These are phyloP conservation scores for Cossypha caffra DNA, from an alignment of 2,797 vertebrate genomes.

Conservation along the genomic window DNA sequence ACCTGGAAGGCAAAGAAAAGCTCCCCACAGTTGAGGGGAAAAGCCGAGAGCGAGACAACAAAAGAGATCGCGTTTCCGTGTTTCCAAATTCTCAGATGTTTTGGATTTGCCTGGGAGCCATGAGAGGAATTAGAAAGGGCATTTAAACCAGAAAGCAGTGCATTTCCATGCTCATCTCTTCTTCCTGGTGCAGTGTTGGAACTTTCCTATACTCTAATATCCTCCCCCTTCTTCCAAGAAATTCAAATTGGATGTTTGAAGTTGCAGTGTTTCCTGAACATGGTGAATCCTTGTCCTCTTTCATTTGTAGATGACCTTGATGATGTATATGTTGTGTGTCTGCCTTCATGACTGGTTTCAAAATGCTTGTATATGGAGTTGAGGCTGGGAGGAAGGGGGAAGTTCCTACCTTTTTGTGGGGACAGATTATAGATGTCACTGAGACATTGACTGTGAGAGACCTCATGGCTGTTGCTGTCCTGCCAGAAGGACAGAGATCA, in stretches of 20 bases:
- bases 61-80: neutral
- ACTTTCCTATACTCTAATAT: conserved; percentile 28
- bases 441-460: neutral
- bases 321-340: conserved; percentile 24
- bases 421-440: neutral
- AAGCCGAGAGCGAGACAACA: neutral
- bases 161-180: conserved; percentile 48
- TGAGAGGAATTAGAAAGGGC: conserved; percentile 25
- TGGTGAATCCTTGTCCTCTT: conserved; percentile 66
- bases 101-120: conserved; percentile 53
- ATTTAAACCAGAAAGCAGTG: conserved; percentile 60
- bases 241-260: conserved; percentile 47
- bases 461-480: neutral
- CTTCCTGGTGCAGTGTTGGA: conserved; percentile 50
- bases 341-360: conserved; percentile 28
- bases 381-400: neutral
- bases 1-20: conserved; percentile 43
- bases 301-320: conserved; percentile 47
- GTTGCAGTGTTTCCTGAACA: conserved; percentile 64
- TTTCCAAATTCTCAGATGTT: conserved; percentile 36
- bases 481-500: conserved; percentile 5
- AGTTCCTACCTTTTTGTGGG: neutral
- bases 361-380: neutral
- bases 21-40: neutral
- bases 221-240: conserved; percentile 30